A percentile compares a stretch with the other conserved stretches of the same genome.
Evolutionary conservation across 2,888 invertebrate species (phyloP).

Genomic region (Hyposoter dolosus): DNA sequence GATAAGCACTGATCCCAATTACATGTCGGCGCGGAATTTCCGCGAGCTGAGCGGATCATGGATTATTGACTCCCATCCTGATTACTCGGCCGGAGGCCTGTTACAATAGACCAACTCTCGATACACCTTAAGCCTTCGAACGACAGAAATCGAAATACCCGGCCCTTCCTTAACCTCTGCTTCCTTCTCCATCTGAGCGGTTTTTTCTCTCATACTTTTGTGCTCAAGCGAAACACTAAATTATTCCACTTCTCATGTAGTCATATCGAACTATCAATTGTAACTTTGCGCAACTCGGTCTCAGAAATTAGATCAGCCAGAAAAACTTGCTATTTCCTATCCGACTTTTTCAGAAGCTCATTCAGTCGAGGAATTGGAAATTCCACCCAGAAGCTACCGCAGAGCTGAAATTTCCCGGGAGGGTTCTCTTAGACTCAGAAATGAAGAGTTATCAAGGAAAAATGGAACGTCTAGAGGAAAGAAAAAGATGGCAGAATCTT

Average conservation of each 20-base stretch:
- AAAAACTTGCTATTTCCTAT: constrained; percentile 5
- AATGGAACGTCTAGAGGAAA: neutral
- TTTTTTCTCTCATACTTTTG: neutral
- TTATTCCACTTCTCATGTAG: constrained; percentile 7
- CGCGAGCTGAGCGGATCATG: constrained; percentile 82
- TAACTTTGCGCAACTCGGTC: neutral
- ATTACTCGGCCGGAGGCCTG: constrained; percentile 70
- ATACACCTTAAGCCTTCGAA: constrained; percentile 65
- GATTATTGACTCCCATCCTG: constrained; percentile 82
- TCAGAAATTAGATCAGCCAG: constrained; percentile 11
- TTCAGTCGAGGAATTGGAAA: constrained; percentile 37
- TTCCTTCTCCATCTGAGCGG: neutral
- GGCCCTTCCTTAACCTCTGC: neutral
- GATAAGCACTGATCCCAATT: constrained; percentile 84
- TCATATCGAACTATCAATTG: constrained; percentile 4
- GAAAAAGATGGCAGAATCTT: neutral
- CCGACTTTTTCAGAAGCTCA: constrained; percentile 15
- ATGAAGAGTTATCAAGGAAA: constrained; percentile 19
- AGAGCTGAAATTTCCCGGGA: constrained; percentile 40
- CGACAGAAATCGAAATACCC: constrained; percentile 26
- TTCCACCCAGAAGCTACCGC: constrained; percentile 8
- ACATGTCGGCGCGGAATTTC: constrained; percentile 80
- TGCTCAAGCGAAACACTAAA: neutral
- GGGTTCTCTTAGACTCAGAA: constrained; percentile 14
- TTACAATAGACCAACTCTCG: constrained; percentile 60